Percentiles rank a stretch among this genome's conserved stretches.
These are phyloP conservation scores for Conchocele bisecta DNA, from an alignment of 2,888 invertebrate genomes.

Conservation along the genomic window DNA sequence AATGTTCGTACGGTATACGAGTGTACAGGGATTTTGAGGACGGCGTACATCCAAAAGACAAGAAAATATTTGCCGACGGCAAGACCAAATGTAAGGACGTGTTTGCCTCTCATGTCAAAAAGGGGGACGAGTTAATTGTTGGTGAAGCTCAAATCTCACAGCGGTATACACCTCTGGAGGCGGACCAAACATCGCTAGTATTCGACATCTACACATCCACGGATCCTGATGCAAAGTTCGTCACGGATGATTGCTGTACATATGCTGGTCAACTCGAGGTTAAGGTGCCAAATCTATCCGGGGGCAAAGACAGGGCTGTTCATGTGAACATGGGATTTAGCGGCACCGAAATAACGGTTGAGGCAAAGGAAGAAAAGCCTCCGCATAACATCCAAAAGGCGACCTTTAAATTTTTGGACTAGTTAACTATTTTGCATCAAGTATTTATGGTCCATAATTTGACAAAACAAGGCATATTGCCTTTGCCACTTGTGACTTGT, in stretches of 20 bases:
- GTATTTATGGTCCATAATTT: no score
- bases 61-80: slow-evolving; percentile 46
- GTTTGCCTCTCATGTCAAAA: slow-evolving; percentile 58
- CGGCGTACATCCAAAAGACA: slow-evolving; percentile 41
- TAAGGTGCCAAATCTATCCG: slow-evolving; percentile 36
- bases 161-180: slow-evolving; percentile 48
- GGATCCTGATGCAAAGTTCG: slow-evolving; percentile 49
- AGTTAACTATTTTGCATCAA: no score
- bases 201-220: slow-evolving; percentile 57
- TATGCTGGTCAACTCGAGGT: slow-evolving; percentile 59
- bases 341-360: slow-evolving; percentile 61
- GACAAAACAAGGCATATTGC: no score
- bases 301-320: slow-evolving; percentile 54
- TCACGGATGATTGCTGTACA: slow-evolving; percentile 48
- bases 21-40: slow-evolving; percentile 48
- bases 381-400: no score
- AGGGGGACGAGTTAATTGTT: slow-evolving; percentile 52
- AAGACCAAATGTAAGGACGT: slow-evolving; percentile 54
- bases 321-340: slow-evolving; percentile 58
- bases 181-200: slow-evolving; percentile 47
- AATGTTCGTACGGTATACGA: slow-evolving; percentile 58
- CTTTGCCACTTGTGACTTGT: no score
- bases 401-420: no score
- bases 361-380: slow-evolving; percentile 50
- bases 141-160: slow-evolving; percentile 48